phyloP scores from a whole-genome alignment of 2,888 invertebrate species.

The Therioaphis trifolii region DNA sequence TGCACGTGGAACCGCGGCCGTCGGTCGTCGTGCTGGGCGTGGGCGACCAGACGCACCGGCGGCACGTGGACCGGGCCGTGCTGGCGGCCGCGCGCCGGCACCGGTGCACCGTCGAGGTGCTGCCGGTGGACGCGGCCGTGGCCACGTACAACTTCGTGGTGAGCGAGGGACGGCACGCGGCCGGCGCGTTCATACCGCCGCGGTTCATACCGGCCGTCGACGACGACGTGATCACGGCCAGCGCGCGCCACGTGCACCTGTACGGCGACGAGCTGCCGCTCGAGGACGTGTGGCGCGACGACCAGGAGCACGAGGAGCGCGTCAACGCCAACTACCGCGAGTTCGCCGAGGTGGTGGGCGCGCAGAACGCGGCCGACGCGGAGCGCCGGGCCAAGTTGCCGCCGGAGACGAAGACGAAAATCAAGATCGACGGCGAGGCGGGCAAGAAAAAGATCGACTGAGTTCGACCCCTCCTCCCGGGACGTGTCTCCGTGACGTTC shows the following conservation, averaged over 20 bases:
- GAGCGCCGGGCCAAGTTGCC: neutral
- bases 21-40: conserved; percentile 76
- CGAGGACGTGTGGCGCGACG: conserved; percentile 32
- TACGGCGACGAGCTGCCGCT: conserved; percentile 20
- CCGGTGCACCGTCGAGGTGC: conserved; percentile 77
- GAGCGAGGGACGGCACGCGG: conserved; percentile 80
- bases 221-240: conserved; percentile 70
- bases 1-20: conserved; percentile 83
- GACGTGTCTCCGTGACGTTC: too few species aligned
- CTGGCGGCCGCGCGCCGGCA: conserved; percentile 10
- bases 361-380: conserved; percentile 9
- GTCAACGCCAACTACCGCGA: conserved; percentile 36
- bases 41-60: conserved; percentile 71
- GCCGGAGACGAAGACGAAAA: neutral
- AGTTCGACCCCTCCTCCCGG: too few species aligned
- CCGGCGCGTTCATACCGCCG: conserved; percentile 79
- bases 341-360: conserved; percentile 28
- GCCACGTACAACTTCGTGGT: conserved; percentile 92
- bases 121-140: conserved; percentile 86
- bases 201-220: conserved; percentile 71
- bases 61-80: conserved; percentile 31
- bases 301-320: conserved; percentile 3
- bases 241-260: conserved; percentile 17
- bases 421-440: neutral
- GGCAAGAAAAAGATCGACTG: neutral